phyloP scores from a whole-genome alignment of 2,888 invertebrate species.

The Drosophila greeni region DNA sequence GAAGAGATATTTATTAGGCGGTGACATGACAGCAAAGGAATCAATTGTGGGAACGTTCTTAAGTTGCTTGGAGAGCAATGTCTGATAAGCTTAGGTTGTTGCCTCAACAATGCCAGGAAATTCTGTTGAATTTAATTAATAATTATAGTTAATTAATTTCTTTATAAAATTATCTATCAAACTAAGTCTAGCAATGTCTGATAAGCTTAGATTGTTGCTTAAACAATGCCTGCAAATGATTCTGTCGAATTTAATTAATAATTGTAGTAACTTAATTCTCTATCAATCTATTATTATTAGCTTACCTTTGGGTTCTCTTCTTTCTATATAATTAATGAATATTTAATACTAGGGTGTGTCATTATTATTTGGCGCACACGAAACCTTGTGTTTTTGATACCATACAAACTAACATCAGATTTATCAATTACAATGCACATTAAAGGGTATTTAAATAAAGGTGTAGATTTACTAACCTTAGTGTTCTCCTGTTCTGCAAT shows the following conservation, averaged over 20 bases:
- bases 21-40: slow-evolving; percentile 44
- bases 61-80: neutral
- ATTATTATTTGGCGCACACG: neutral
- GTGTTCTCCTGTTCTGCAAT: neutral
- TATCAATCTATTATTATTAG: slow-evolving; percentile 1
- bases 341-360: neutral
- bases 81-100: neutral
- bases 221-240: too few relatives aligned
- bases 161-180: too few relatives aligned
- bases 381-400: neutral
- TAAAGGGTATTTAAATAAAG: neutral
- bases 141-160: too few relatives aligned
- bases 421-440: neutral
- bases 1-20: slow-evolving; percentile 61
- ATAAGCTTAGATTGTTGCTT: neutral
- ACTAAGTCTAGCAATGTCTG: neutral
- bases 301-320: neutral
- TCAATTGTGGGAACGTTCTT: slow-evolving; percentile 7
- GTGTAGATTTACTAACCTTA: too few relatives aligned
- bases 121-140: too few relatives aligned
- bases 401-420: neutral
- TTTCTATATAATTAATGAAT: neutral
- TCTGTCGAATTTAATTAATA: slow-evolving; percentile 7
- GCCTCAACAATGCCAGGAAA: too few relatives aligned
- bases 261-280: slow-evolving; percentile 7